Percentiles rank a stretch among this genome's conserved stretches.
These are phyloP conservation scores for Eidolon dupreanum DNA, from an alignment of 2,797 vertebrate genomes.

Conservation along the genomic window DNA sequence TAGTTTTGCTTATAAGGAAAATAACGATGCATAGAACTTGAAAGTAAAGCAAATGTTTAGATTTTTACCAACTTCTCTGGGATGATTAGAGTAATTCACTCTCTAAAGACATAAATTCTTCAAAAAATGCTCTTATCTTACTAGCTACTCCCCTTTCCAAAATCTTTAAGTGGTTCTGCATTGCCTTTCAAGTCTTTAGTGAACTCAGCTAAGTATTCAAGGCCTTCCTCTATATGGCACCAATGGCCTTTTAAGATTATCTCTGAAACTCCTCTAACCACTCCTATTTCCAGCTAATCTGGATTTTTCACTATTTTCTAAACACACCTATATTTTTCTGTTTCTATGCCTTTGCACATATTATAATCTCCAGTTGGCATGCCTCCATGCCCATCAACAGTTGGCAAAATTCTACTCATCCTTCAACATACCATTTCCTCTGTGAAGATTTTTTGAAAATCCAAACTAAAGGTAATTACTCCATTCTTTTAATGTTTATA, in stretches of 20 bases:
- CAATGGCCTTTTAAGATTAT: background rate
- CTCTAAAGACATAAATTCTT: background rate
- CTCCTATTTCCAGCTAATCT: background rate
- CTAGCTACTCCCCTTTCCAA: background rate
- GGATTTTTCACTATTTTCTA: background rate
- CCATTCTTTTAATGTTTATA: background rate
- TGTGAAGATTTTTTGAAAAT: background rate
- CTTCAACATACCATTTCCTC: background rate
- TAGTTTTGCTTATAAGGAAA: constrained; percentile 14
- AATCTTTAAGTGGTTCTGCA: background rate
- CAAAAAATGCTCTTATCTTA: background rate
- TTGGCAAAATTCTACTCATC: background rate
- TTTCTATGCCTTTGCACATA: background rate
- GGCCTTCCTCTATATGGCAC: background rate
- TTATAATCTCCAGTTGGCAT: background rate
- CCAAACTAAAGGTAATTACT: background rate
- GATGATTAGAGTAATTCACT: background rate
- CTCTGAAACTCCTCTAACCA: background rate
- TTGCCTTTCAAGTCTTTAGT: background rate
- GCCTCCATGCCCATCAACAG: background rate
- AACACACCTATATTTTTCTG: background rate
- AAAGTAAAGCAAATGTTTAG: background rate
- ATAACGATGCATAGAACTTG: background rate
- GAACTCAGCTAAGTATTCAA: background rate
- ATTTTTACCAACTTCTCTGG: background rate